Percentiles rank a stretch among this genome's conserved stretches.
phyloP scores from a whole-genome alignment of 2,888 invertebrate genomes.

The Imbricaverruca yamaguchii region DNA sequence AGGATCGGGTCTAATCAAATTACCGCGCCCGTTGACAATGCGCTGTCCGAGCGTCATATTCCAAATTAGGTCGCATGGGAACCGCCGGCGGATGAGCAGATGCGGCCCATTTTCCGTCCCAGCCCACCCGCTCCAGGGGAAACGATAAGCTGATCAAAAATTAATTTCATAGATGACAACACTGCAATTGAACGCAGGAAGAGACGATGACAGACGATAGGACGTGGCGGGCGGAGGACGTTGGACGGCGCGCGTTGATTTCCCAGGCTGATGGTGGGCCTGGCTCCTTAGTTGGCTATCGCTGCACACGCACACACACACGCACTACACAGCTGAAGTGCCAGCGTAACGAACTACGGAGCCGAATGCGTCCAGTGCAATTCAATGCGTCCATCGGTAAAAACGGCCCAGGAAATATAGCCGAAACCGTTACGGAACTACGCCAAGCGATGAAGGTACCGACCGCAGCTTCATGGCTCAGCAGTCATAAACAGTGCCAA shows the following conservation, averaged over 20 bases:
- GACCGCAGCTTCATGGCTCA: too few species aligned
- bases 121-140: background rate
- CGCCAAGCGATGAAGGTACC: too few species aligned
- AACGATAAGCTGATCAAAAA: conserved; percentile 18
- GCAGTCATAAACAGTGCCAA: too few species aligned
- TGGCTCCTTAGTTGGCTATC: too few species aligned
- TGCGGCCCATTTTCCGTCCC: background rate
- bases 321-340: too few species aligned
- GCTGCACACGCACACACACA: too few species aligned
- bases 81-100: background rate
- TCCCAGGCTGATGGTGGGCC: too few species aligned
- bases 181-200: background rate
- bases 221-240: background rate
- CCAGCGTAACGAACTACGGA: too few species aligned
- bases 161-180: conserved; percentile 22
- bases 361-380: too few species aligned
- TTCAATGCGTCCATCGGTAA: too few species aligned
- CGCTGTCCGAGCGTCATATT: conserved; percentile 6
- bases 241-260: background rate
- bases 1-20: conserved; percentile 14
- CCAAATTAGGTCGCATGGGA: conserved; percentile 13
- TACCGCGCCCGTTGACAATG: background rate
- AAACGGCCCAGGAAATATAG: too few species aligned
- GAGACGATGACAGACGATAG: background rate
- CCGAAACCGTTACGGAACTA: too few species aligned